Conservation (phyloP, 2,113 vertebrate genomes). For the Syngnathus floridae region DNA sequence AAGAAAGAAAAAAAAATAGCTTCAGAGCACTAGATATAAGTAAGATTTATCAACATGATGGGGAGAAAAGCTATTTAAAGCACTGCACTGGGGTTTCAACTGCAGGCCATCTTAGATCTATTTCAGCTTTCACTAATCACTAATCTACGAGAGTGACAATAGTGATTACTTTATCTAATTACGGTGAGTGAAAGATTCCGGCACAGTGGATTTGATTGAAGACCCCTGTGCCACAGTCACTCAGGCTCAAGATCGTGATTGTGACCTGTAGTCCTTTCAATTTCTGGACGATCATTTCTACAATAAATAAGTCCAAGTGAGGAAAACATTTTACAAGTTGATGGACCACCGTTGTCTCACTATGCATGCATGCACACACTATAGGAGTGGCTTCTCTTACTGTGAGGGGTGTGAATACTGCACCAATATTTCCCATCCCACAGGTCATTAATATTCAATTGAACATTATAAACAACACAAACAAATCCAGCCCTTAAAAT, state of each 20-base stretch:
- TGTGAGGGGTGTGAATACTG: constrained; percentile 9
- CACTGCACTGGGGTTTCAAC: constrained; percentile 32
- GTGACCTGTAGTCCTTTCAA: constrained; percentile 1
- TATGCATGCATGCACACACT: constrained; percentile 5
- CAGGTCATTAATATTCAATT: constrained; percentile 18
- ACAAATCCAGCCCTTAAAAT: constrained; percentile 25
- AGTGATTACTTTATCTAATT: constrained; percentile 52
- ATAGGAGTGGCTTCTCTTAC: not conserved
- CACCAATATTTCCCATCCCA: constrained; percentile 54
- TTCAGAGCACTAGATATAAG: constrained; percentile 6
- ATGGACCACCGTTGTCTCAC: constrained; percentile 1
- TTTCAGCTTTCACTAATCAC: constrained; percentile 40
- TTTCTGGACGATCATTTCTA: not conserved
- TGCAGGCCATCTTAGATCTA: constrained; percentile 26
- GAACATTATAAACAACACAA: not conserved
- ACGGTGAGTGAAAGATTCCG: constrained; percentile 40
- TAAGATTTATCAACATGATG: constrained; percentile 27
- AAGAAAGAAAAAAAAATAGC: constrained; percentile 9
- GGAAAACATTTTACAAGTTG: constrained; percentile 1
- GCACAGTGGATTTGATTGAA: constrained; percentile 24
- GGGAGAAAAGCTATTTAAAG: constrained; percentile 24
- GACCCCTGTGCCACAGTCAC: not conserved
- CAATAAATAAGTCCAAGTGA: not conserved
- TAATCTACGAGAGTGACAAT: constrained; percentile 48
- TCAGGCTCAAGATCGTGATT: not conserved